phyloP scores from a whole-genome alignment of 2,797 vertebrate species.

The Oryzias dopingdopingensis region DNA sequence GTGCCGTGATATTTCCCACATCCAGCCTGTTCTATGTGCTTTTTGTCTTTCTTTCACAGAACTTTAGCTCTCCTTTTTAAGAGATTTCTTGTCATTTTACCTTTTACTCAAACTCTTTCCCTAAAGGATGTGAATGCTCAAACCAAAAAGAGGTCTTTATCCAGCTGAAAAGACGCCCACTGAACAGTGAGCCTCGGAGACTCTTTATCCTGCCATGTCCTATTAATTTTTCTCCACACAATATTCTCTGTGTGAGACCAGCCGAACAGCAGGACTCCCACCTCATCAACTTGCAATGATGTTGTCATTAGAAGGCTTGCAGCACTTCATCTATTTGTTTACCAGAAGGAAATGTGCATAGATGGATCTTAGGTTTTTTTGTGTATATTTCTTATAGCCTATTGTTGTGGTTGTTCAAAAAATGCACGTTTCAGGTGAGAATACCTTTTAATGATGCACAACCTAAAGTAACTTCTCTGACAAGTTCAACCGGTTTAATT shows the following conservation, averaged over 20 bases:
- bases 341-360: too few relatives aligned
- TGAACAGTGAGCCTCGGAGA: slow-evolving; percentile 46
- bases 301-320: slow-evolving; percentile 36
- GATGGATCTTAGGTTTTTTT: too few relatives aligned
- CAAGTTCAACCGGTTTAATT: too few relatives aligned
- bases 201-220: slow-evolving; percentile 62
- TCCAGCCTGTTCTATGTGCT: neutral
- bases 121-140: slow-evolving; percentile 24
- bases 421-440: too few relatives aligned
- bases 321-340: slow-evolving; percentile 21
- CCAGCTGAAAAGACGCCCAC: slow-evolving; percentile 32
- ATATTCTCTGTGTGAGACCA: slow-evolving; percentile 49
- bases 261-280: slow-evolving; percentile 51
- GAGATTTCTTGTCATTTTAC: slow-evolving; percentile 12
- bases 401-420: too few relatives aligned
- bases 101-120: slow-evolving; percentile 24
- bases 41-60: slow-evolving; percentile 7
- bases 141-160: slow-evolving; percentile 42
- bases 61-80: neutral
- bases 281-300: slow-evolving; percentile 46
- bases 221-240: slow-evolving; percentile 60
- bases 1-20: neutral
- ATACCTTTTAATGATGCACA: too few relatives aligned
- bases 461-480: too few relatives aligned
- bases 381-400: too few relatives aligned